phyloP scores from a whole-genome alignment of 1,140 invertebrate genomes.

The Ceratosolen fusciceps region DNA sequence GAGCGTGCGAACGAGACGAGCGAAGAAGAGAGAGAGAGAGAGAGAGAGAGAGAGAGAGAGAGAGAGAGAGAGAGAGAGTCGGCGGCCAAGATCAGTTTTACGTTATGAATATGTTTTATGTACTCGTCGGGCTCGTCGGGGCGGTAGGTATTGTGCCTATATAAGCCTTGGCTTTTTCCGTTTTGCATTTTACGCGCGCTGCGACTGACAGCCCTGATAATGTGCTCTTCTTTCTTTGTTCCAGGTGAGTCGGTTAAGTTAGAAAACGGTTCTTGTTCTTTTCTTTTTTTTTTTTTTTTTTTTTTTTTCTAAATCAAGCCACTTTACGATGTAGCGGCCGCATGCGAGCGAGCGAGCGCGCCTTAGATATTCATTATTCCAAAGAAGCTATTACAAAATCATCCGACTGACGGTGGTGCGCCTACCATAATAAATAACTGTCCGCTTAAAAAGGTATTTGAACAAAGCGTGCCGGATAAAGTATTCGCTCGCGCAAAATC shows the following conservation, averaged over 20 bases:
- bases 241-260: conserved; percentile 33
- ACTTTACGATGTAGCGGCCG: conserved; percentile 21
- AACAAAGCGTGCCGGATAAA: not conserved
- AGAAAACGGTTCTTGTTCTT: too few relatives aligned
- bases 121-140: not conserved
- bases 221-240: conserved; percentile 40
- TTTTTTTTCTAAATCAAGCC: conserved; percentile 17
- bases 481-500: not conserved
- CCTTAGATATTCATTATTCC: conserved; percentile 1
- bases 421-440: conserved; percentile 1
- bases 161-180: not conserved
- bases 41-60: too few relatives aligned
- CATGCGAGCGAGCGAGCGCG: not conserved
- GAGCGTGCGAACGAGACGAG: too few relatives aligned
- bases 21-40: too few relatives aligned
- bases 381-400: conserved; percentile 3
- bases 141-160: not conserved
- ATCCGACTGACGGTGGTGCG: not conserved
- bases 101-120: conserved; percentile 23
- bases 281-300: too few relatives aligned
- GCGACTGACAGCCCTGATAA: conserved; percentile 28
- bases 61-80: not conserved
- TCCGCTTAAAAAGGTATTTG: not conserved
- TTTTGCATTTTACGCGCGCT: not conserved
- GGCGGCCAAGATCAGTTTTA: not conserved